Base-by-base conservation (phyloP, 2,888 invertebrate genomes). In the Dione juno region DNA sequence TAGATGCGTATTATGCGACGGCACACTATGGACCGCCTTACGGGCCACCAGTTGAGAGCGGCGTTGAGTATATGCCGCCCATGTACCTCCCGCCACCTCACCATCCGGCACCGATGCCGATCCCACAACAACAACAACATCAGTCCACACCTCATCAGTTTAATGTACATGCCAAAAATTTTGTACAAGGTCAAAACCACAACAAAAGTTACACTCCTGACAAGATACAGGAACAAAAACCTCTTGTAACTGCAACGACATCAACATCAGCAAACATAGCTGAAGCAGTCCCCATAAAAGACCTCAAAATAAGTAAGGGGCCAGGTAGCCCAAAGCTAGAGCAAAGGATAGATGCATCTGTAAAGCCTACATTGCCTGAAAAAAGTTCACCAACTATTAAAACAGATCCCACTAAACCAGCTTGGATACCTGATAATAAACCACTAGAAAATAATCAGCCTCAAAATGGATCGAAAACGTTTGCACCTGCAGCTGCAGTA, bases 101-200 rank as follows among this genome's bases (percentile, higher is more conserved):
- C 16, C 90, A 88, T 71, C 85, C 84, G 13, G 84, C 82, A 8
- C 89, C 82, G n/a, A 78, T 86, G 76, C 89, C 82, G 14, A 80
- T 89, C 66, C 88, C 79, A 1, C 84, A 85, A 63, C 88, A 82
- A 21, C 85, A 83, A n/a, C 87, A 88, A 64, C 89, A 84, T 50
- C 87, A 84, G 40, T 80, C 87, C 52, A 78, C 84, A 59, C 87
- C 91, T 21, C 92, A 94, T 77, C 89, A 93, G 80, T 88, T 94
- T 82, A 92, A 93, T 73, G 93, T 93, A 9, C 92, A 93, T 74
- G 93, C 93, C 1, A 94, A 89, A 77, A 94, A 93, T 80, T 94
- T 91, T 81, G 91, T 93, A 6, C 89, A 88, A 58, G 90, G 89
- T 6, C 92, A 92, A 66, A 84, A 84, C 71, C 88, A 89, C 61